phyloP scores from a whole-genome alignment of 1,140 invertebrate genomes.

The Bombus superbus region DNA sequence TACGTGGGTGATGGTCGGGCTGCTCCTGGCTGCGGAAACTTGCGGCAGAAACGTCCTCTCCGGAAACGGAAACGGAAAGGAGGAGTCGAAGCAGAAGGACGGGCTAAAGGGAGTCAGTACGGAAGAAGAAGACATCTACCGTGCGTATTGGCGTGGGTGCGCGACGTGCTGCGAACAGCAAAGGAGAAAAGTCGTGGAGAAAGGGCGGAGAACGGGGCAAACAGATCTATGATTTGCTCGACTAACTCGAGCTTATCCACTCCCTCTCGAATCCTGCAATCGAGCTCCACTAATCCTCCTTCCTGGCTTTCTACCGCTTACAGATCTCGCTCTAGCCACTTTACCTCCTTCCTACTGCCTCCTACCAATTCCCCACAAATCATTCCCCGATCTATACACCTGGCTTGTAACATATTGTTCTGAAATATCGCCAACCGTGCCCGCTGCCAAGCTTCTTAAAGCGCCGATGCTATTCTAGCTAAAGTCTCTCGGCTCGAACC shows the following conservation, averaged over 20 bases:
- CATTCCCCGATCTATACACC: constrained; percentile 23
- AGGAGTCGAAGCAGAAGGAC: constrained; percentile 76
- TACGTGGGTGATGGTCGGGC: constrained; percentile 83
- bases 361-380: constrained; percentile 22
- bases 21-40: constrained; percentile 82
- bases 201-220: constrained; percentile 20
- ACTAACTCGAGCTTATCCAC: constrained; percentile 62
- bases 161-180: neutral
- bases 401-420: constrained; percentile 20
- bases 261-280: constrained; percentile 57
- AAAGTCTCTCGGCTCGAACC: neutral
- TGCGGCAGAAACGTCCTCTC: constrained; percentile 80
- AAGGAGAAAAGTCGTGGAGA: constrained; percentile 4
- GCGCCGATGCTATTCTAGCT: neutral
- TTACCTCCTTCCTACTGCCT: neutral
- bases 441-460: constrained; percentile 31
- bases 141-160: constrained; percentile 71
- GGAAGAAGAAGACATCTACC: constrained; percentile 81
- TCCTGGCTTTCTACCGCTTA: constrained; percentile 24
- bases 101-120: constrained; percentile 64
- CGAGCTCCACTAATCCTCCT: constrained; percentile 62
- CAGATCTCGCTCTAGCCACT: constrained; percentile 48
- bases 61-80: constrained; percentile 78
- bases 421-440: constrained; percentile 26
- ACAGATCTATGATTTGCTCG: constrained; percentile 64